phyloP scores from a whole-genome alignment of 2,888 invertebrate species.

The Epinotia brunnichana region DNA sequence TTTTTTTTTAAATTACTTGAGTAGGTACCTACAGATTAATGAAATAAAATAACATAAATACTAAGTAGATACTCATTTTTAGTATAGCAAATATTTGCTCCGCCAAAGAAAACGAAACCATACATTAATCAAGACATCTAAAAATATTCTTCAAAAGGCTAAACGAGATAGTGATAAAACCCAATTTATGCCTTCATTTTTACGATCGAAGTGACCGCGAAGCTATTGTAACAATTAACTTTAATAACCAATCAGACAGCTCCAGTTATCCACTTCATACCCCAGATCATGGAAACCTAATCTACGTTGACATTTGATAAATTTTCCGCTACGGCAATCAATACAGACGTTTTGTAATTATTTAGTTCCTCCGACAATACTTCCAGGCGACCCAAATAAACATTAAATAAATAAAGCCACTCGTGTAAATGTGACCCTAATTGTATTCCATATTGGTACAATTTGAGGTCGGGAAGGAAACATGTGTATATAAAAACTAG shows the following conservation, averaged over 20 bases:
- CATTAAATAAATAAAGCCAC: slow-evolving; percentile 25
- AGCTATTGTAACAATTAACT: slow-evolving; percentile 26
- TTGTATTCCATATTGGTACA: slow-evolving; percentile 16
- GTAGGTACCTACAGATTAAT: no score
- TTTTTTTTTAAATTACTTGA: no score
- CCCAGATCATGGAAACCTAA: not conserved
- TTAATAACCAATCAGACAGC: slow-evolving; percentile 21
- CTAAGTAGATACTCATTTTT: not conserved
- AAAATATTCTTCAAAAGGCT: not conserved
- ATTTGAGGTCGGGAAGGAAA: slow-evolving; percentile 6
- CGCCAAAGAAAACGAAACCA: not conserved
- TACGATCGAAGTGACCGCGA: slow-evolving; percentile 21
- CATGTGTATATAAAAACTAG: not conserved
- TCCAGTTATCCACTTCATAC: slow-evolving; percentile 2
- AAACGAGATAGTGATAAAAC: slow-evolving; percentile 18
- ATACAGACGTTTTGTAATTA: slow-evolving; percentile 7
- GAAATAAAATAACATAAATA: no score
- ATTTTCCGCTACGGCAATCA: slow-evolving; percentile 9
- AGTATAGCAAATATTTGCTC: slow-evolving; percentile 1
- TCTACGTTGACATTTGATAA: not conserved
- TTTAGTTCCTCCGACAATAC: not conserved
- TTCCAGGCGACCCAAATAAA: slow-evolving; percentile 8
- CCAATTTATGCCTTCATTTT: slow-evolving; percentile 37
- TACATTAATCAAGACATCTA: not conserved
- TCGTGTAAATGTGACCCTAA: slow-evolving; percentile 1